phyloP scores from a whole-genome alignment of 1,140 invertebrate genomes.

The Halesus radiatus region DNA sequence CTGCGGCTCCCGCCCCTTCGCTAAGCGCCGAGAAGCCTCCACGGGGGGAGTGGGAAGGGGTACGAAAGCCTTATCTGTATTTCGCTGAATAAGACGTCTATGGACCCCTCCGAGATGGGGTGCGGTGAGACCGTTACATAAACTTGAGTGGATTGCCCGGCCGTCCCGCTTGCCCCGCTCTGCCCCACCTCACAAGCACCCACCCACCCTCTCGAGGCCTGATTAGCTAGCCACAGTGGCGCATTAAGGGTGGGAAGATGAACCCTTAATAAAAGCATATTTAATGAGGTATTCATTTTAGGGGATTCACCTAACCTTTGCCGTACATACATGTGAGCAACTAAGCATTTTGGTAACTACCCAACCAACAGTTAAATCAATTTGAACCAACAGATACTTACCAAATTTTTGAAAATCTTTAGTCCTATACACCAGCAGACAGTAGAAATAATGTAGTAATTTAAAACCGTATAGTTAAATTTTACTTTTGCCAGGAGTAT shows the following conservation, averaged over 20 bases:
- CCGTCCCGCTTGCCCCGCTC: neutral
- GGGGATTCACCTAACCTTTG: neutral
- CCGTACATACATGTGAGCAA: no score
- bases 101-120: conserved; percentile 15
- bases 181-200: neutral
- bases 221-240: conserved; percentile 33
- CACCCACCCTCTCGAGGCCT: neutral
- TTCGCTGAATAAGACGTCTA: conserved; percentile 52
- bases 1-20: conserved; percentile 2
- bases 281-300: conserved; percentile 15
- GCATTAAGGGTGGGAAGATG: neutral
- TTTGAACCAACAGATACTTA: no score
- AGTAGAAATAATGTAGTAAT: no score
- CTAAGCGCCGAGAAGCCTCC: conserved; percentile 36
- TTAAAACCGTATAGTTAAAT: no score
- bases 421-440: no score
- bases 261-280: neutral
- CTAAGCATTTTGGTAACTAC: no score
- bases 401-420: no score
- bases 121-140: conserved; percentile 43
- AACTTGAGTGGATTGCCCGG: conserved; percentile 54
- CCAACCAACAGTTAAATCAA: no score
- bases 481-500: no score
- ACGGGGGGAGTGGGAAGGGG: neutral
- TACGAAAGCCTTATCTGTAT: conserved; percentile 52